Conservation (phyloP, 2,888 invertebrate genomes). For the Taenaris catops region DNA sequence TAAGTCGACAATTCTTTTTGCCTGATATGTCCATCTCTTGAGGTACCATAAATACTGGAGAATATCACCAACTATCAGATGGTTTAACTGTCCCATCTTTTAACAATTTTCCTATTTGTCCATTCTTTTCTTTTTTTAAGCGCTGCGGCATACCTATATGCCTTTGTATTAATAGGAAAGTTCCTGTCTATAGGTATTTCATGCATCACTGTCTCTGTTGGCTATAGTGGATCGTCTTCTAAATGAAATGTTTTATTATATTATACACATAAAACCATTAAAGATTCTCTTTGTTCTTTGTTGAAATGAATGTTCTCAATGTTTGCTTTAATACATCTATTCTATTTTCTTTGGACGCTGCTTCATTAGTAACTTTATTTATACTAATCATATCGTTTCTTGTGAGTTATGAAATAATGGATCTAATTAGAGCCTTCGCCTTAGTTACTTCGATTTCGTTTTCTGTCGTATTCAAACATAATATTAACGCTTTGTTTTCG, state of each 20-base stretch:
- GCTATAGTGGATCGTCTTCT: conserved; percentile 3
- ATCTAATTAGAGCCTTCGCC: conserved; percentile 2
- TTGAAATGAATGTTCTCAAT: conserved; percentile 16
- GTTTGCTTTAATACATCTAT: neutral
- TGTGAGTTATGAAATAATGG: neutral
- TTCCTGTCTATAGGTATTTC: conserved; percentile 17
- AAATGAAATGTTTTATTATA: conserved; percentile 25
- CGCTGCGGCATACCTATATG: conserved; percentile 24
- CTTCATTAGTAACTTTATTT: conserved; percentile 1
- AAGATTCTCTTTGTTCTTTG: conserved; percentile 20
- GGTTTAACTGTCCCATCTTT: conserved; percentile 20
- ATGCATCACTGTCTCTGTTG: conserved; percentile 18
- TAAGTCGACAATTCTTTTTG: conserved; percentile 18
- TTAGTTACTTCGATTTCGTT: conserved; percentile 13
- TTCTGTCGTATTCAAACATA: conserved; percentile 13
- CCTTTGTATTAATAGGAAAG: conserved; percentile 11
- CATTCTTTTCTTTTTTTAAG: conserved; percentile 23
- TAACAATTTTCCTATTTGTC: conserved; percentile 17
- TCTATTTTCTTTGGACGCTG: neutral
- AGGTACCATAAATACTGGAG: conserved; percentile 24
- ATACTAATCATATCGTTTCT: neutral
- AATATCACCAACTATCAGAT: conserved; percentile 23
- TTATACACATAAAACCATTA: conserved; percentile 19
- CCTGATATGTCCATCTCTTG: conserved; percentile 24
- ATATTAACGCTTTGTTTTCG: conserved; percentile 3